These are phyloP conservation scores for Pogonus chalceus DNA, from an alignment of 1,140 invertebrate genomes.

Conservation along the genomic window DNA sequence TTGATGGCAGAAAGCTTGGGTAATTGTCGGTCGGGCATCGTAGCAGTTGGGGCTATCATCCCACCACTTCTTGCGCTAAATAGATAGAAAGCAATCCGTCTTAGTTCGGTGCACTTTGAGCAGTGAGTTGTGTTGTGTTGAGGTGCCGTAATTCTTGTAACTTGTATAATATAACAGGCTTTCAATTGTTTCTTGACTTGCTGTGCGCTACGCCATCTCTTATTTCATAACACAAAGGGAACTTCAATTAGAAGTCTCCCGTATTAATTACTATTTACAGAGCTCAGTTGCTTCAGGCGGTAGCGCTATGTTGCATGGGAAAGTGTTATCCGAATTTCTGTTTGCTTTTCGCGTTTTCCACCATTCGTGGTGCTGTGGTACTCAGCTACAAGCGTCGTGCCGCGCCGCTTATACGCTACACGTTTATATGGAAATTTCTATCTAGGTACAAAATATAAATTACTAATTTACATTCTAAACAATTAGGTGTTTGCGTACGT, in stretches of 20 bases:
- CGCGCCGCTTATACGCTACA: neutral
- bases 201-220: neutral
- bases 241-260: constrained; percentile 14
- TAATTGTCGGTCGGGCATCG: constrained; percentile 6
- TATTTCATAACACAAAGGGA: constrained; percentile 12
- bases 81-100: constrained; percentile 4
- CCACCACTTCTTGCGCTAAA: neutral
- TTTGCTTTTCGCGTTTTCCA: constrained; percentile 1
- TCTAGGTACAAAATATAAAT: constrained; percentile 4
- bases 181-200: constrained; percentile 3
- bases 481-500: constrained; percentile 2
- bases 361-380: too few relatives aligned
- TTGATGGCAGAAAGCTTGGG: constrained; percentile 13
- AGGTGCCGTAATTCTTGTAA: constrained; percentile 14
- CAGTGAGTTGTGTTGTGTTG: too few relatives aligned
- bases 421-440: constrained; percentile 1
- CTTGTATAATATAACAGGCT: neutral
- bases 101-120: constrained; percentile 9
- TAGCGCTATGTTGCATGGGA: too few relatives aligned
- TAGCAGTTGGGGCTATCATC: neutral
- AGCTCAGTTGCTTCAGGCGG: constrained; percentile 8
- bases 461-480: constrained; percentile 5
- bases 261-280: constrained; percentile 20
- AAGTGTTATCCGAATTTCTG: constrained; percentile 1
- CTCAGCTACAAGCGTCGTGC: neutral